These are phyloP conservation scores for Smutsia temminckii DNA, from an alignment of 2,797 vertebrate species.

Conservation along the genomic window DNA sequence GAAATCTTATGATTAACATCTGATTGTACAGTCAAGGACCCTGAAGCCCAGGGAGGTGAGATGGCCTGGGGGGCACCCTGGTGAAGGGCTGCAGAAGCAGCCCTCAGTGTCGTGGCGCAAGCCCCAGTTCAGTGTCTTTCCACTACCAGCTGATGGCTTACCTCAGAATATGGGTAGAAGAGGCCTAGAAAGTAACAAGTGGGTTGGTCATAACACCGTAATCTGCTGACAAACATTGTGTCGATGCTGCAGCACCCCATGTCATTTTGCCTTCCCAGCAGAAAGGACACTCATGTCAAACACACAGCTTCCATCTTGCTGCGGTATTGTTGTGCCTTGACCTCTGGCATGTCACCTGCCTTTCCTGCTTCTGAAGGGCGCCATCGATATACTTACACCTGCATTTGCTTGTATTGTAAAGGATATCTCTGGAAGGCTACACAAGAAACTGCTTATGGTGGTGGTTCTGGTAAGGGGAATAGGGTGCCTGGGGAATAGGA, in stretches of 20 bases:
- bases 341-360: background rate
- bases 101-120: accelerated
- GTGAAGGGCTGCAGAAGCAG: background rate
- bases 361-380: background rate
- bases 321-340: background rate
- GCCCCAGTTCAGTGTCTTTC: background rate
- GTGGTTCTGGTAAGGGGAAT: background rate
- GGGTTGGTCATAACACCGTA: background rate
- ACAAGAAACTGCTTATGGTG: background rate
- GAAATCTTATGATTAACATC: background rate
- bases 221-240: background rate
- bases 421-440: background rate
- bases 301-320: too few species aligned
- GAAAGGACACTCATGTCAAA: background rate
- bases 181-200: background rate
- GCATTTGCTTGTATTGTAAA: background rate
- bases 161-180: background rate
- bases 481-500: background rate
- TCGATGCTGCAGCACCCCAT: background rate
- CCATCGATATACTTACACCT: background rate
- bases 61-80: background rate
- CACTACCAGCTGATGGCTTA: background rate
- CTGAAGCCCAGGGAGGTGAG: background rate
- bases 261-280: background rate
- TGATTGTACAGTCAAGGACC: background rate